A percentile compares a stretch with the other conserved stretches of the same genome.
Conservation (phyloP, 2,888 invertebrate genomes). For the Odiellus spinosus region DNA sequence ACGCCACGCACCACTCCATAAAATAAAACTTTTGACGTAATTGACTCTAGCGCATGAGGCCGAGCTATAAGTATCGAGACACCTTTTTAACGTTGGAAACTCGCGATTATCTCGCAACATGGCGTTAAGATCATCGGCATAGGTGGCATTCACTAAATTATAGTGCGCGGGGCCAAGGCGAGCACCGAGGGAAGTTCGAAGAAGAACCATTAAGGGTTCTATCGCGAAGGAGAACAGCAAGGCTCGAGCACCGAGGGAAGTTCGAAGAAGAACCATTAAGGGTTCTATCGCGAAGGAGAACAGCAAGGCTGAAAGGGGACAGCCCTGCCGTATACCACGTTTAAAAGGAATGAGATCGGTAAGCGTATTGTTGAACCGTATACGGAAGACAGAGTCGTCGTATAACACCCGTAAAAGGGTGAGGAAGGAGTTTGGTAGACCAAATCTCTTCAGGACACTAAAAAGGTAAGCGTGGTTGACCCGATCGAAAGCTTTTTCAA, state of each 20-base stretch:
- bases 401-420: constrained; percentile 17
- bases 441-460: background rate
- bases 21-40: too few species aligned
- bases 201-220: constrained; percentile 20
- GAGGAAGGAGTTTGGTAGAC: background rate
- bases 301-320: constrained; percentile 25
- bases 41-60: too few species aligned
- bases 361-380: constrained; percentile 16
- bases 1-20: too few species aligned
- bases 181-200: background rate
- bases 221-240: constrained; percentile 24
- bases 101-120: constrained; percentile 5
- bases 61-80: too few species aligned
- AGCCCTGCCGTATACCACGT: constrained; percentile 26
- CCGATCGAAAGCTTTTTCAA: constrained; percentile 29
- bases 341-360: constrained; percentile 14
- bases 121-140: constrained; percentile 22
- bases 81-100: constrained; percentile 5
- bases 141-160: constrained; percentile 7
- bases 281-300: too few species aligned
- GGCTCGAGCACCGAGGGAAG: too few species aligned
- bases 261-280: too few species aligned
- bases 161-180: too few species aligned
- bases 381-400: constrained; percentile 13
- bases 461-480: constrained; percentile 24